phyloP scores from a whole-genome alignment of 2,888 invertebrate genomes.

The Plebejus melissa region DNA sequence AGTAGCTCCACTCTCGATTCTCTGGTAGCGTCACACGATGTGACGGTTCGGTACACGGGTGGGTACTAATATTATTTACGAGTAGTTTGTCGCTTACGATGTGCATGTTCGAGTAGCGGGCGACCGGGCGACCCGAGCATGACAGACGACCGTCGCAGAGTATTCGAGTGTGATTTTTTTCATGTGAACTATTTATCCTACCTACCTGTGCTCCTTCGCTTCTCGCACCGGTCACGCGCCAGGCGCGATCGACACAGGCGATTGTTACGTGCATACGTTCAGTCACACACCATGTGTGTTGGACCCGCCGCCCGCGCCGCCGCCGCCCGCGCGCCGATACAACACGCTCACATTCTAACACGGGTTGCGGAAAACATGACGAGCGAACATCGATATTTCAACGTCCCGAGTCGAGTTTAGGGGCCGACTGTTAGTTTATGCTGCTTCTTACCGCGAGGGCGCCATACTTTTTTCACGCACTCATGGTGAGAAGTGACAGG shows the following conservation, averaged over 20 bases:
- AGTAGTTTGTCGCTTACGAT: conserved; percentile 77
- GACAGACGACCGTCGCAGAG: conserved; percentile 52
- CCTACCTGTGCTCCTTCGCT: conserved; percentile 71
- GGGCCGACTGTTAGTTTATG: too few relatives aligned
- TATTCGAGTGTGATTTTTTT: conserved; percentile 72
- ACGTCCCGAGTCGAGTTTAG: not conserved
- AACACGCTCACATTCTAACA: conserved; percentile 4
- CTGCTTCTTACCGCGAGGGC: not conserved
- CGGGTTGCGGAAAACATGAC: not conserved
- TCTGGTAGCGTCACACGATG: conserved; percentile 71
- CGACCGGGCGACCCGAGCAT: conserved; percentile 60
- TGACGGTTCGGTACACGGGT: conserved; percentile 72
- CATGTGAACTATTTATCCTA: conserved; percentile 72
- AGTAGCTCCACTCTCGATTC: conserved; percentile 77
- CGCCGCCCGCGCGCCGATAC: conserved; percentile 48
- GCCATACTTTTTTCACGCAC: too few relatives aligned
- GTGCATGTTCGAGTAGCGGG: conserved; percentile 71
- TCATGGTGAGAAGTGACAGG: conserved; percentile 2
- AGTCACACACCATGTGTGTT: conserved; percentile 66
- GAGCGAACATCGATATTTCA: not conserved
- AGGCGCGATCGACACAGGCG: conserved; percentile 37
- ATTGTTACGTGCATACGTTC: conserved; percentile 42
- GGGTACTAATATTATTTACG: conserved; percentile 76
- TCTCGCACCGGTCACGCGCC: conserved; percentile 51
- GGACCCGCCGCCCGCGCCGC: conserved; percentile 49